phyloP scores from a whole-genome alignment of 2,113 vertebrate species.

The Chloropsis hardwickii region DNA sequence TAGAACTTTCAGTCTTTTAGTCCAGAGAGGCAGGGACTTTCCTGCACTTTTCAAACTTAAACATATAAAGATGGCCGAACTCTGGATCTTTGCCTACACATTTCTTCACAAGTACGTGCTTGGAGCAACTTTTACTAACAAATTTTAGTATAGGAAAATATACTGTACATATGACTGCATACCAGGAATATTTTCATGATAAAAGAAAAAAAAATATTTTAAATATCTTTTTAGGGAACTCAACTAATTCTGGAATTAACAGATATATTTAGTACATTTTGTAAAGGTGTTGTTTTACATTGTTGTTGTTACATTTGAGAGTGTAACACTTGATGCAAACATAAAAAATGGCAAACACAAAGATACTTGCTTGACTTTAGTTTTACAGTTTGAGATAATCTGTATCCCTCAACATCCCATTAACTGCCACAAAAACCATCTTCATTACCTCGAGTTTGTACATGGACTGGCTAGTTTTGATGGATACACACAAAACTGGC shows the following conservation, averaged over 20 bases:
- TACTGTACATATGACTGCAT: background rate
- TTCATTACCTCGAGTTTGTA: background rate
- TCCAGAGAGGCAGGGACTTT: background rate
- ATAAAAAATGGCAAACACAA: background rate
- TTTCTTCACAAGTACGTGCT: background rate
- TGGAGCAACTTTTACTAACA: background rate
- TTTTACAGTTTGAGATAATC: background rate
- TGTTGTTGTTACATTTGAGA: background rate
- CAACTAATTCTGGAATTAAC: background rate
- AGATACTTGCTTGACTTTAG: background rate
- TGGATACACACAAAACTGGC: background rate
- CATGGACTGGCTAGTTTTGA: background rate
- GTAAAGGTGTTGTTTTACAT: background rate
- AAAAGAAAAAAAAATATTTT: background rate
- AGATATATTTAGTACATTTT: background rate
- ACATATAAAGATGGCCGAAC: background rate
- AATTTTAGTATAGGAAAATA: background rate
- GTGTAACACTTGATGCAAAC: background rate
- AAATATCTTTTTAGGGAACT: background rate
- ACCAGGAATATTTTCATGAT: background rate
- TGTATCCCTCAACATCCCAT: background rate
- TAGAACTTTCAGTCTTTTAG: background rate
- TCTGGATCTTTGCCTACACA: background rate
- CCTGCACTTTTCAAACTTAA: background rate
- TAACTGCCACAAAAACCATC: background rate